phyloP scores from a whole-genome alignment of 2,113 vertebrate species.

The Phylloscopus trochiloides region DNA sequence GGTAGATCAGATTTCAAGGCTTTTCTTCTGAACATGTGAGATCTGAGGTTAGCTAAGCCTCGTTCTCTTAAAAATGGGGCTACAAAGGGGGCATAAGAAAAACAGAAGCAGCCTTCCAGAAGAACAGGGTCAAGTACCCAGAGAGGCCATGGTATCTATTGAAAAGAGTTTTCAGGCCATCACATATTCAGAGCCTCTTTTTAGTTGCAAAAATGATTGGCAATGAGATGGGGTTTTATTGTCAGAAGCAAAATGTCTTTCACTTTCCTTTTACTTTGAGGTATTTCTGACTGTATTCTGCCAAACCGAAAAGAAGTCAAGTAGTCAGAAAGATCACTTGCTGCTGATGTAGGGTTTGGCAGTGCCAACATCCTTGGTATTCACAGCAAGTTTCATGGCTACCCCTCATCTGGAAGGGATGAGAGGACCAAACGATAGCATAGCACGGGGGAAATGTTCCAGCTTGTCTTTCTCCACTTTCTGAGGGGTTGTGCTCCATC shows the following conservation, averaged over 20 bases:
- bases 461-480: not conserved
- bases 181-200: not conserved
- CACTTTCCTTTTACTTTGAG: not conserved
- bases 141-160: not conserved
- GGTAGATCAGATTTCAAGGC: not conserved
- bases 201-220: not conserved
- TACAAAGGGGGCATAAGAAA: not conserved
- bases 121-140: not conserved
- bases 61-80: not conserved
- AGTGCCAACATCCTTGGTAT: not conserved
- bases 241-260: not conserved
- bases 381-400: not conserved
- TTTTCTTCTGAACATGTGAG: not conserved
- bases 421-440: not conserved
- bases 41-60: not conserved
- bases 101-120: not conserved
- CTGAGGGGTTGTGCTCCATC: not conserved
- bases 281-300: not conserved
- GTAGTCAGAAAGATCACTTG: not conserved
- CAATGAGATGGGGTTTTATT: not conserved
- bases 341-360: not conserved
- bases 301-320: not conserved
- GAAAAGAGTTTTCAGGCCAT: not conserved
- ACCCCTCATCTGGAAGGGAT: not conserved
- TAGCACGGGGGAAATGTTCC: fast-evolving